Evolutionary conservation across 2,797 vertebrate genomes (phyloP).

Genomic region (Cephalopachus bancanus): DNA sequence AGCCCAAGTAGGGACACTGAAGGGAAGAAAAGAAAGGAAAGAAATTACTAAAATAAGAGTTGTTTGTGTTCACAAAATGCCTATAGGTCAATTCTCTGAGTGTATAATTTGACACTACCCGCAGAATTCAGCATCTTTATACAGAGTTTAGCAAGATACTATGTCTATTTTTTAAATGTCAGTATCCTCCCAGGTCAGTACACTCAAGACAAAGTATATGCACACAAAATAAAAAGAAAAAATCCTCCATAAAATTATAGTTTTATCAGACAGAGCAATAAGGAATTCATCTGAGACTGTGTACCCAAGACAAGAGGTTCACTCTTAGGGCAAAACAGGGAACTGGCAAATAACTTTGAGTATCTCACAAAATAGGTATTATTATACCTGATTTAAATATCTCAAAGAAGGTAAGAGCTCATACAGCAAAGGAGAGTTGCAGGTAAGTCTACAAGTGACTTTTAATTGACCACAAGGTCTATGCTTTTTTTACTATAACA

Average conservation of each 20-base stretch:
- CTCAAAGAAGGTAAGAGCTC: neutral
- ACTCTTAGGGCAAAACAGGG: neutral
- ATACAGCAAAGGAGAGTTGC: neutral
- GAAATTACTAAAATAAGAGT: neutral
- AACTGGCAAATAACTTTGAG: neutral
- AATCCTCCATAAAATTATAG: fast-evolving
- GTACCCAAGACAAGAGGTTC: neutral
- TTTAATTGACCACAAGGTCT: neutral
- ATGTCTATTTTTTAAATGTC: neutral
- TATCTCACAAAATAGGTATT: neutral
- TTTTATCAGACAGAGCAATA: neutral
- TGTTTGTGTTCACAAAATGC: neutral
- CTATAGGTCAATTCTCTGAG: neutral
- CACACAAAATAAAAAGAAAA: neutral
- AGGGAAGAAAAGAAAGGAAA: neutral
- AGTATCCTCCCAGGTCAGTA: neutral
- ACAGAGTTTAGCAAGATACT: neutral
- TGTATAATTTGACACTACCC: fast-evolving
- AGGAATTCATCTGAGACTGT: neutral
- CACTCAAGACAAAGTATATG: neutral
- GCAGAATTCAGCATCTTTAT: neutral
- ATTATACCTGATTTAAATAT: neutral
- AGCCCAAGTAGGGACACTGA: fast-evolving
- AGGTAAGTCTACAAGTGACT: neutral
- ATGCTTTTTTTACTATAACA: neutral